Evolutionary conservation across 2,888 invertebrate genomes (phyloP).

Genomic region (Drosophila gaucha): DNA sequence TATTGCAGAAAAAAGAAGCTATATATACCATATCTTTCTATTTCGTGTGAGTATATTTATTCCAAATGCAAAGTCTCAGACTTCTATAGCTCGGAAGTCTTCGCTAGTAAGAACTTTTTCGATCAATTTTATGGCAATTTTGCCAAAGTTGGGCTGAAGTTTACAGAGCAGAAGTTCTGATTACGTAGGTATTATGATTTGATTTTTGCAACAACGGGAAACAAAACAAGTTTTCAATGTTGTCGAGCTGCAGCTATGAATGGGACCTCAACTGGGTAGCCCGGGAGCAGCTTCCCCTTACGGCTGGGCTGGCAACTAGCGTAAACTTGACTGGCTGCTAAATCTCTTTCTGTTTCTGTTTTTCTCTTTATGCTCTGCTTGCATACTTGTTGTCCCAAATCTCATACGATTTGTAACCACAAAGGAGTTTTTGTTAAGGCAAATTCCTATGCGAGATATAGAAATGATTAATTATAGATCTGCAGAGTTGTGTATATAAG

Average conservation of each 20-base stretch:
- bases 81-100: no score
- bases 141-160: background rate
- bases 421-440: no score
- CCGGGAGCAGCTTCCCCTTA: slow-evolving; percentile 6
- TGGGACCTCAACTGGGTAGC: background rate
- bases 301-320: slow-evolving; percentile 38
- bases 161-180: slow-evolving; percentile 26
- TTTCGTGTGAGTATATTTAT: no score
- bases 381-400: no score
- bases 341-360: background rate
- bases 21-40: no score
- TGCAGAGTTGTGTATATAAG: no score
- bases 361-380: slow-evolving; percentile 4
- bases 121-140: no score
- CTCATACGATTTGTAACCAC: slow-evolving; percentile 1
- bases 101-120: no score
- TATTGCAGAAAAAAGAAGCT: no score
- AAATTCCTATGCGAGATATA: no score
- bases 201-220: slow-evolving; percentile 21
- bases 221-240: slow-evolving; percentile 25
- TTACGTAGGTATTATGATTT: slow-evolving; percentile 50
- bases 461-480: no score
- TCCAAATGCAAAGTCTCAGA: no score
- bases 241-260: background rate
- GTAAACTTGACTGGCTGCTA: slow-evolving; percentile 29